Evolutionary conservation across 1,140 invertebrate genomes (phyloP), one percentile per base, ranked within the genome.

Genomic region (Drosophila mauritiana): DNA sequence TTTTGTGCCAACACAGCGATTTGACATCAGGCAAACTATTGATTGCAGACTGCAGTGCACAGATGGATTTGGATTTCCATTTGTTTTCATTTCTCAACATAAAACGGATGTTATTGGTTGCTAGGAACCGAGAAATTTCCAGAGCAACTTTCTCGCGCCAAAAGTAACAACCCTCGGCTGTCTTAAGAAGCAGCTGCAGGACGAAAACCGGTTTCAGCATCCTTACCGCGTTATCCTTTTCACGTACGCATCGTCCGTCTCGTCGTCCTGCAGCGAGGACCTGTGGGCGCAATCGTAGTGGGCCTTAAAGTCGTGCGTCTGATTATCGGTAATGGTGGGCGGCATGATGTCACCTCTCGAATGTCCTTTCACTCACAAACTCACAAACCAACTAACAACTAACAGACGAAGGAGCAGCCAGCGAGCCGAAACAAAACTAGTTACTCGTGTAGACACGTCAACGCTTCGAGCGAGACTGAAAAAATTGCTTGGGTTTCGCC

Each of bases 171-270:
- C 79, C 52, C 73, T 37, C 15, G 40, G 36, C 10, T 13, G 12
- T 2, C 31, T 17, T 10, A 6, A 11, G 13, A 6, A 10, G 20
- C 74, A 76, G 73, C 74, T 57, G 63, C 57, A 49, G 34, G 15
- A 8, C n/a, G n/a, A 40, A 54, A 77, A 75, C 83, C 75, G 70
- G 79, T 83, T 76, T 25, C 31, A 17, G 52, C 17, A n/a, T 62
- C 43, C 83, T 89, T 89, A 91, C 89, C 89, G 76, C 48, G 89
- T 91, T 37, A 80, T 72, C 36, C 61, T 68, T 20, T 59, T 72
- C 34, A 91, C 70, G 45, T 82, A 49, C 12, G 67, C 54, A 65
- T 75, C 79, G 15, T 91, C 83, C 5, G 34, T 37, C 31, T 85
- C 78, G 12, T 80, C 78, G 39, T 81, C 89, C 77, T 85, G 78